Conservation (phyloP, 1,140 invertebrate species). For the Neodiprion fabricii region DNA sequence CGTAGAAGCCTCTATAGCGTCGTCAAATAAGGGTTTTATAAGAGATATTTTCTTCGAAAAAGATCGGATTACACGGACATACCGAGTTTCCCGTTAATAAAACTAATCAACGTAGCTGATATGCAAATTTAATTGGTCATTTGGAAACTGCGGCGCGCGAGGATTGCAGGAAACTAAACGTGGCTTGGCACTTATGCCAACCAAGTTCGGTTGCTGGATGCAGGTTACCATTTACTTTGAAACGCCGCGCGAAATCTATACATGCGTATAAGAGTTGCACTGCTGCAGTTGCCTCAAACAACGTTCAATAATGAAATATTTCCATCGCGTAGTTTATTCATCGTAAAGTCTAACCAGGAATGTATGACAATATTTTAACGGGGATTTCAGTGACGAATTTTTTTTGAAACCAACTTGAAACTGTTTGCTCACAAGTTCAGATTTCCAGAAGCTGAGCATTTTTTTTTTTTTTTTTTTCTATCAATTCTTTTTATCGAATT, state of each 20-base stretch:
- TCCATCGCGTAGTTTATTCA: background rate
- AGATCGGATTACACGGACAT: no score
- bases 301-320: background rate
- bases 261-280: background rate
- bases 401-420: no score
- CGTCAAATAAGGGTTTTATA: background rate
- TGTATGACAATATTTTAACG: no score
- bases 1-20: no score
- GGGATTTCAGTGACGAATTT: no score
- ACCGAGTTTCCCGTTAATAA: background rate
- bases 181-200: background rate
- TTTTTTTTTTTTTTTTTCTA: no score
- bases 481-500: no score
- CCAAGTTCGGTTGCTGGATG: background rate
- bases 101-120: background rate
- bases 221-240: background rate
- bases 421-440: no score
- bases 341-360: no score
- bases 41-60: background rate
- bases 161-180: background rate
- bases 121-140: slow-evolving; percentile 6
- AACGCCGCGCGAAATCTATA: background rate
- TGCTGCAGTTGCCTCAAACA: background rate
- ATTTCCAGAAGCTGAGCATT: no score
- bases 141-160: background rate